Evolutionary conservation across 1,140 invertebrate species (phyloP).

Genomic region (Neoseiulus cucumeris): DNA sequence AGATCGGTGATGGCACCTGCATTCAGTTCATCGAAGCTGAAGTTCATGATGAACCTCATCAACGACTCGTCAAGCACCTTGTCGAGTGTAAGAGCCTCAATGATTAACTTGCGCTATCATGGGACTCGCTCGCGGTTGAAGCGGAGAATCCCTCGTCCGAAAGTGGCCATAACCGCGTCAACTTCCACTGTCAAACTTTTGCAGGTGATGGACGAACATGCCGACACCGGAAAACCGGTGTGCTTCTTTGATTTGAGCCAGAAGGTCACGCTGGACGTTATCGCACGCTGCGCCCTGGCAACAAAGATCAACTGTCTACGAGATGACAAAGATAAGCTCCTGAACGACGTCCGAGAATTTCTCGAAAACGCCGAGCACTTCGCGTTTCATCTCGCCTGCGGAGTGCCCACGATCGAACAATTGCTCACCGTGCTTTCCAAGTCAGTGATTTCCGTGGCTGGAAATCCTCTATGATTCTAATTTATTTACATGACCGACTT

Average conservation of each 20-base stretch:
- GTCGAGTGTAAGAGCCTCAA: slow-evolving; percentile 11
- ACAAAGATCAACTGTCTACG: slow-evolving; percentile 29
- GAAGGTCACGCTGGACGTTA: slow-evolving; percentile 33
- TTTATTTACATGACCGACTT: too few relatives aligned
- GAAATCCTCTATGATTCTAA: too few relatives aligned
- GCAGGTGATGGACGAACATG: slow-evolving; percentile 18
- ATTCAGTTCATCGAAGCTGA: slow-evolving; percentile 33
- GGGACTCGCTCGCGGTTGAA: background rate
- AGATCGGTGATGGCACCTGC: slow-evolving; percentile 31
- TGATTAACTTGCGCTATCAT: background rate
- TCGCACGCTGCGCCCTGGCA: slow-evolving; percentile 32
- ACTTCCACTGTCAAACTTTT: background rate
- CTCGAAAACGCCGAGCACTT: background rate
- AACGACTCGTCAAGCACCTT: slow-evolving; percentile 23
- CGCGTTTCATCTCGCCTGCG: background rate
- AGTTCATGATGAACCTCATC: slow-evolving; percentile 26
- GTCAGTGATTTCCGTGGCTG: background rate
- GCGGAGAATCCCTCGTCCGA: too few relatives aligned
- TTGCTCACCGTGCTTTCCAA: background rate
- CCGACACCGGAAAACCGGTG: slow-evolving; percentile 19
- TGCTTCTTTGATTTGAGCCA: slow-evolving; percentile 26
- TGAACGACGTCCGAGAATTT: slow-evolving; percentile 18
- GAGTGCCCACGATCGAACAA: background rate
- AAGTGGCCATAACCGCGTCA: background rate
- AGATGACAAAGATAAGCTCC: slow-evolving; percentile 28